Evolutionary conservation across 2,797 vertebrate species (phyloP), one percentile per base, ranked within the genome.

Genomic region (Anguilla pacifica): DNA sequence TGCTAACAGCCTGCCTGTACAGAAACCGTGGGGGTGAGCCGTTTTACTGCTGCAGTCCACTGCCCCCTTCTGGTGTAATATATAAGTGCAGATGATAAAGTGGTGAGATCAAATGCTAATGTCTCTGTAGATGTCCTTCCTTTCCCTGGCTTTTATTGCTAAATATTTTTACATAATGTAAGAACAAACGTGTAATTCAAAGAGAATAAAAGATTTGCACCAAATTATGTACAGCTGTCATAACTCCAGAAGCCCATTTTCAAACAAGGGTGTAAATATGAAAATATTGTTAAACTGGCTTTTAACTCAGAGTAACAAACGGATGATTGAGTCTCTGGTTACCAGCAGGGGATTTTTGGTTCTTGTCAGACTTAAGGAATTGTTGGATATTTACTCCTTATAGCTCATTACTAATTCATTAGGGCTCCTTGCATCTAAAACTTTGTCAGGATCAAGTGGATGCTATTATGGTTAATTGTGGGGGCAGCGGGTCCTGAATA

Each of bases 111-210:
- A 46, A 39, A 31, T 49, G 53, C 28, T 49, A 19, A n/a, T 64
- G 74, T 87, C 79, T 89, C 81, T 87, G 84, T 57, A 83, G 77
- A 28, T 64, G 83, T 87, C 53, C 77, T 43, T 84, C 82, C 84
- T 87, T 64, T 85, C 90, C 91, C 91, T 90, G 91, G 93, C 94
- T 95, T 94, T 93, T 93, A 93, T 93, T 95, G 93, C 95, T 94
- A 91, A 95, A 93, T 95, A 94, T 97, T 96, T 97, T 96, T 97
- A 97, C 93, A 94, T 93, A 96, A 94, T 96, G 95, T 97, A 96
- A 96, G 94, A 96, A 96, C 96, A 95, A 93, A 95, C 94, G 94
- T 96, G 97, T 96, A 96, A 96, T 95, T 94, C 93, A 95, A 95
- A 95, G 94, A 94, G 91, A 96, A 96, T 95, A 95, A 96, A 97